These are phyloP conservation scores for Siphamia tubifer DNA, from an alignment of 2,113 vertebrate species.

Conservation along the genomic window DNA sequence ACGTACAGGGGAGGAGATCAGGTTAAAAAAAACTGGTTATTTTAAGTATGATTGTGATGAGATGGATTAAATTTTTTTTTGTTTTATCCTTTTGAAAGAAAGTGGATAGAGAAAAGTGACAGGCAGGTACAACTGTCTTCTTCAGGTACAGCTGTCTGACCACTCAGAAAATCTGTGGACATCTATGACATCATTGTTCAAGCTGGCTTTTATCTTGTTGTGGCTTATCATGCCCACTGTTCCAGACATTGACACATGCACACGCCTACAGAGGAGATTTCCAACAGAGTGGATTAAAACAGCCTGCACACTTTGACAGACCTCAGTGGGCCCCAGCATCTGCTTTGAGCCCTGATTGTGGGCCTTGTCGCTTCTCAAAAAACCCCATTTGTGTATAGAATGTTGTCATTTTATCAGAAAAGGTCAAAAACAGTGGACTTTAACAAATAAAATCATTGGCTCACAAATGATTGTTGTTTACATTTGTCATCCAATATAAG, in stretches of 20 bases:
- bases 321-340: conserved; percentile 53
- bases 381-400: neutral
- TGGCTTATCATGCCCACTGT: conserved; percentile 56
- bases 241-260: conserved; percentile 52
- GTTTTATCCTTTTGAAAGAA: conserved; percentile 32
- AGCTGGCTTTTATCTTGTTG: conserved; percentile 60
- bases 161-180: conserved; percentile 48
- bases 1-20: conserved; percentile 17
- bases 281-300: conserved; percentile 73
- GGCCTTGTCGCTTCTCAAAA: conserved; percentile 35
- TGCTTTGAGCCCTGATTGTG: conserved; percentile 53
- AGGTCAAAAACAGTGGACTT: neutral
- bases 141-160: conserved; percentile 45
- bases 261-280: conserved; percentile 49
- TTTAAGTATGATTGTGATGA: conserved; percentile 48
- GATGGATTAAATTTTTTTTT: too few relatives aligned
- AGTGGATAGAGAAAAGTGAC: conserved; percentile 6
- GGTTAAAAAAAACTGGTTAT: conserved; percentile 9
- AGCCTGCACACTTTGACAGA: conserved; percentile 61
- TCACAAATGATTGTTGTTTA: neutral
- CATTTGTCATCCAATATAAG: neutral
- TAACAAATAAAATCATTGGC: neutral
- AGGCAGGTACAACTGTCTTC: conserved; percentile 25
- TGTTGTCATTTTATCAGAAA: neutral
- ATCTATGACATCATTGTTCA: conserved; percentile 64